These are phyloP conservation scores for Ibycter americanus DNA, from an alignment of 2,797 vertebrate species.

Conservation along the genomic window DNA sequence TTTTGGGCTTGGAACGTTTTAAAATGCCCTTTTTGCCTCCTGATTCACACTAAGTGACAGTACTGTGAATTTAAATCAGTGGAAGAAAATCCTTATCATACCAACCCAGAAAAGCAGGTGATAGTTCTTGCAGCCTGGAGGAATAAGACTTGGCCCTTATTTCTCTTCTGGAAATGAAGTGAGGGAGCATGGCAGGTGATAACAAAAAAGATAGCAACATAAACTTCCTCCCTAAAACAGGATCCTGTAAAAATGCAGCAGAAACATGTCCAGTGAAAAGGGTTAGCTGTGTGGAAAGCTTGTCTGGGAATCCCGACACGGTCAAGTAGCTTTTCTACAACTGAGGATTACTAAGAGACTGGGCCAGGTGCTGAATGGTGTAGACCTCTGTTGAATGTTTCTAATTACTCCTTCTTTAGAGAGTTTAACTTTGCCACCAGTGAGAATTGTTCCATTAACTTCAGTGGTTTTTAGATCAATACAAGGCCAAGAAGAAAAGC, in stretches of 20 bases:
- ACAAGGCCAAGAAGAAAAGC: neutral
- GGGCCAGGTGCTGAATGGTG: neutral
- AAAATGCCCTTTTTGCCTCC: neutral
- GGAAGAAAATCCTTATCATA: neutral
- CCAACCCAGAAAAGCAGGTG: neutral
- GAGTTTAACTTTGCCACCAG: neutral
- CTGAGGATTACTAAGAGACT: neutral
- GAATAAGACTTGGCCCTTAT: neutral
- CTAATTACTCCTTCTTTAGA: neutral
- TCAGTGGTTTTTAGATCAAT: neutral
- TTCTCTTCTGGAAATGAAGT: neutral
- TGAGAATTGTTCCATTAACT: neutral
- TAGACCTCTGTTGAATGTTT: neutral
- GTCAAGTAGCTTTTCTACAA: neutral
- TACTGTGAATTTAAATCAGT: neutral
- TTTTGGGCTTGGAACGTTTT: neutral
- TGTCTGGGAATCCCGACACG: neutral
- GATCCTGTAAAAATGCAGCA: neutral
- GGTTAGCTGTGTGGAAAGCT: neutral
- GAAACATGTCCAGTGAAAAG: neutral
- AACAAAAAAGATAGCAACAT: neutral
- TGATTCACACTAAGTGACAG: neutral
- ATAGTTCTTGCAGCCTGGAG: neutral
- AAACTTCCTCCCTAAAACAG: neutral
- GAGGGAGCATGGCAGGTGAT: neutral